A percentile compares a stretch with the other conserved stretches of the same genome.
Conservation (phyloP, 2,797 vertebrate genomes). For the Paratrypauchen microcephalus region DNA sequence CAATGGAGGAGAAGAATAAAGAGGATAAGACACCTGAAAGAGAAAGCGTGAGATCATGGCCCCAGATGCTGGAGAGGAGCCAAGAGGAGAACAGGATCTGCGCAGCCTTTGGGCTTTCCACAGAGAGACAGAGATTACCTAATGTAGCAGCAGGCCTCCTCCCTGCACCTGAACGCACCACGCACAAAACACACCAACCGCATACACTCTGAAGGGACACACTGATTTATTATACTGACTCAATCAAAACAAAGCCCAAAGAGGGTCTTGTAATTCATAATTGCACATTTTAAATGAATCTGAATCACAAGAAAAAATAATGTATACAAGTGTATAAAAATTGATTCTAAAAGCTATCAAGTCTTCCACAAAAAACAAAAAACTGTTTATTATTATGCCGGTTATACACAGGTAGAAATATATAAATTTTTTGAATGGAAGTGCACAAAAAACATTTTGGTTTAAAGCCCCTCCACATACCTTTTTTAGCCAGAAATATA, state of each 20-base stretch:
- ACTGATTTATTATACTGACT: slow-evolving; percentile 11
- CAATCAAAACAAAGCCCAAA: slow-evolving; percentile 2
- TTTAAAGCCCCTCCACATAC: no score
- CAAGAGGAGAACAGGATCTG: slow-evolving; percentile 58
- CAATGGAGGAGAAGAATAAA: neutral
- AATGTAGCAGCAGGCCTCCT: slow-evolving; percentile 42
- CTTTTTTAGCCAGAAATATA: no score
- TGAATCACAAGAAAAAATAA: no score
- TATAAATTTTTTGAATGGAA: no score
- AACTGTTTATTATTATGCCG: no score
- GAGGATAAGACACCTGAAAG: slow-evolving; percentile 25
- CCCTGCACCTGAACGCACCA: slow-evolving; percentile 23
- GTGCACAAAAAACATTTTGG: no score
- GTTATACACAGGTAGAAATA: no score
- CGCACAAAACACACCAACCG: slow-evolving; percentile 1
- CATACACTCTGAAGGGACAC: slow-evolving; percentile 24
- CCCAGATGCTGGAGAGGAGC: slow-evolving; percentile 54
- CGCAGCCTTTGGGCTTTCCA: slow-evolving; percentile 57
- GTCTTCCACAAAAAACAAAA: no score
- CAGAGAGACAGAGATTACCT: slow-evolving; percentile 53
- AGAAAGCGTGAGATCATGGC: slow-evolving; percentile 57
- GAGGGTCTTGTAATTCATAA: neutral
- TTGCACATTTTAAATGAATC: no score
- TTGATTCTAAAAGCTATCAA: no score
- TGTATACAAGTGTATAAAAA: no score